phyloP scores from a whole-genome alignment of 2,888 invertebrate species.

The Melinaea menophilus region DNA sequence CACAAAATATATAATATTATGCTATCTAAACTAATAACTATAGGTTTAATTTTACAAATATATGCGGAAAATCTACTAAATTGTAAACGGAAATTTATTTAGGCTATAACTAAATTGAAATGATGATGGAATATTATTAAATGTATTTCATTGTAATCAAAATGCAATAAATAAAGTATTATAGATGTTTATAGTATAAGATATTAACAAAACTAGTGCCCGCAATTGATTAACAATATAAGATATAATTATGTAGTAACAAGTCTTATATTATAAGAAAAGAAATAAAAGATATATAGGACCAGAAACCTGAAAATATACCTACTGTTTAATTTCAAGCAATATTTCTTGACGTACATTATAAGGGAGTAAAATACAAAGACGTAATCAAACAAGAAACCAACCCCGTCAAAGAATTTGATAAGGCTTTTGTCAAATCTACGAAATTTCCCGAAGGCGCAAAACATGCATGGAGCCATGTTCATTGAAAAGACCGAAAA shows the following conservation, averaged over 20 bases:
- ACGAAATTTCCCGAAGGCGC: conserved; percentile 15
- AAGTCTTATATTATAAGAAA: not conserved
- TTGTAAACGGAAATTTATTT: no score
- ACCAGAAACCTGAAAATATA: not conserved
- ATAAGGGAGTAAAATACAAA: conserved; percentile 9
- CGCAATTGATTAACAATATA: not conserved
- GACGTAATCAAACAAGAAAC: conserved; percentile 18
- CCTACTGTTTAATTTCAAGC: not conserved
- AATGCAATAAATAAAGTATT: no score
- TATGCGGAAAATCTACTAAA: no score
- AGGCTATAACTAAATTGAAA: no score
- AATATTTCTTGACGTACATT: not conserved
- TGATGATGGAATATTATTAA: no score
- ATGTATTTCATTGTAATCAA: no score
- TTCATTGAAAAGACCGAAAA: conserved; percentile 3
- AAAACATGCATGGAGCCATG: conserved; percentile 4
- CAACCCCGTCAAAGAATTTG: conserved; percentile 18
- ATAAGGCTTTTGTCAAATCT: conserved; percentile 27
- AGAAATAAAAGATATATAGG: not conserved
- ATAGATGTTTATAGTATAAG: no score
- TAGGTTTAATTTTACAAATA: no score
- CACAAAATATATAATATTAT: not conserved
- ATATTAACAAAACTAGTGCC: no score
- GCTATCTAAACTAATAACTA: no score
- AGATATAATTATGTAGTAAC: not conserved